These are phyloP conservation scores for Sanderia malayensis DNA, from an alignment of 30 jellyfish, hydroid and myxozoan genomes.

Conservation along the genomic window DNA sequence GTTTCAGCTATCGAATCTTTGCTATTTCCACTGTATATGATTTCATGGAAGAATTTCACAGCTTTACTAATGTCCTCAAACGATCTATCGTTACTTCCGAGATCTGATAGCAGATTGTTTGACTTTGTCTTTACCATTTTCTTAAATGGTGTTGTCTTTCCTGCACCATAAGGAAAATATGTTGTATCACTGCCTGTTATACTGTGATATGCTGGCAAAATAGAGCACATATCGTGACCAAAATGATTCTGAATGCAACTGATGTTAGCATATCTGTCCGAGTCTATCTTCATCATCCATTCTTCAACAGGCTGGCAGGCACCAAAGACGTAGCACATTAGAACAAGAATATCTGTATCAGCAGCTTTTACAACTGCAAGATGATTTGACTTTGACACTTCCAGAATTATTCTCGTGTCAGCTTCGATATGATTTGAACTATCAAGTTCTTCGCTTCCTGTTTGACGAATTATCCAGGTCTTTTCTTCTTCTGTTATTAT, in stretches of 20 bases:
- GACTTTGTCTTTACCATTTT: neutral
- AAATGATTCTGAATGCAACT: neutral
- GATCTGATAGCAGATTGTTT: neutral
- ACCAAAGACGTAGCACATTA: neutral
- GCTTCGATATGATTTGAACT: neutral
- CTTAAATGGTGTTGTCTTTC: neutral
- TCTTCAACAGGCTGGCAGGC: constrained; percentile 4
- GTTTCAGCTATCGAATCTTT: neutral
- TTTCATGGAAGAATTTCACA: neutral
- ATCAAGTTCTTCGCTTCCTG: neutral
- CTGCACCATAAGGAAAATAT: neutral
- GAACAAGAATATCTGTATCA: neutral
- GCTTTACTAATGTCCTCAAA: neutral
- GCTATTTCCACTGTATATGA: neutral
- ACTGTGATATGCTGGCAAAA: neutral
- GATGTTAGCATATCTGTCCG: neutral
- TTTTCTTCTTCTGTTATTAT: neutral
- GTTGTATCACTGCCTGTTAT: neutral
- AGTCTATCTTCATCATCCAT: neutral
- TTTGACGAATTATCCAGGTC: neutral
- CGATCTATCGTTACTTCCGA: neutral
- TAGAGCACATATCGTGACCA: neutral
- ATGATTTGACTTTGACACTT: neutral
- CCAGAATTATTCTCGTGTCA: constrained; percentile 1
- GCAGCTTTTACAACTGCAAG: neutral